Conservation (phyloP, 2,797 vertebrate species). For the Liasis olivaceus region DNA sequence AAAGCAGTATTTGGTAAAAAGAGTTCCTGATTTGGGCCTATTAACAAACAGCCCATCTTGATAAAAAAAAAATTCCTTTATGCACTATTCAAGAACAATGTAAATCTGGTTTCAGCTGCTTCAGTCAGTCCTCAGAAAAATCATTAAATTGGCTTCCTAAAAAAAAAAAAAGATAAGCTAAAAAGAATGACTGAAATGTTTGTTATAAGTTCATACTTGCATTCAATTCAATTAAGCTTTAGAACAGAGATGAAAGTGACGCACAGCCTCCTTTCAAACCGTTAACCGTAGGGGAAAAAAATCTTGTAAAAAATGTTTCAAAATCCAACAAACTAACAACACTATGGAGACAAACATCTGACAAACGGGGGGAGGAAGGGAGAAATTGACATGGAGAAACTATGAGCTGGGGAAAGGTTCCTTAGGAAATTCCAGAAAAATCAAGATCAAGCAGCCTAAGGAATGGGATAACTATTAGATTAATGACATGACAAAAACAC, state of each 20-base stretch:
- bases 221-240: constrained; percentile 70
- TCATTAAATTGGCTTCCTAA: constrained; percentile 62
- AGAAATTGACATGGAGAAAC: not conserved
- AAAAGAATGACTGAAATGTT: constrained; percentile 62
- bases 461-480: not conserved
- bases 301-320: constrained; percentile 9
- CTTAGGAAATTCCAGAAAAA: not conserved
- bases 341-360: not conserved
- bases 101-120: constrained; percentile 70
- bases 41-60: constrained; percentile 75
- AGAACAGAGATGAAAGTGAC: constrained; percentile 60
- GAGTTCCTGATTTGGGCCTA: constrained; percentile 67
- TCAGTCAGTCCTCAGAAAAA: constrained; percentile 70
- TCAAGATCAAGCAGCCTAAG: not conserved
- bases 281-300: constrained; percentile 9
- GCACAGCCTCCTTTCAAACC: constrained; percentile 32
- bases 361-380: fast-evolving
- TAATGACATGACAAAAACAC: not conserved
- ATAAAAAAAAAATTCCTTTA: constrained; percentile 73
- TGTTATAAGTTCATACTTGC: constrained; percentile 70
- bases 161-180: constrained; percentile 38
- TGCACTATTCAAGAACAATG: constrained; percentile 71
- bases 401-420: not conserved
- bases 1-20: constrained; percentile 71
- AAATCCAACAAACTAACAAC: not conserved